Evolutionary conservation across 1,140 invertebrate genomes (phyloP).

Genomic region (Helicoverpa zea): DNA sequence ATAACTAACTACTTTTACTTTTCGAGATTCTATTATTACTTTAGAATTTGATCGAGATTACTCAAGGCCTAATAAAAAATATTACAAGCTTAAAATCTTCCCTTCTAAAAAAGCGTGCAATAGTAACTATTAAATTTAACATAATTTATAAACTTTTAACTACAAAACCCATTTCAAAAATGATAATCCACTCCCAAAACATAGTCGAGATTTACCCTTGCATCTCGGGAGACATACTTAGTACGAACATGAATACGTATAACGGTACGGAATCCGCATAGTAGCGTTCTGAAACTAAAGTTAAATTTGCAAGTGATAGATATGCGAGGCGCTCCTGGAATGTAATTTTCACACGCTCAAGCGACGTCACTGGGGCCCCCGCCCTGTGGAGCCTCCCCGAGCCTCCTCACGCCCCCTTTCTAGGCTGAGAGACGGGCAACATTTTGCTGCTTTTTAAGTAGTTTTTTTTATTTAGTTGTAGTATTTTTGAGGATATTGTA

Average conservation of each 20-base stretch:
- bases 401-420: conserved; percentile 48
- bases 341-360: conserved; percentile 86
- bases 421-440: background rate
- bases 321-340: conserved; percentile 86
- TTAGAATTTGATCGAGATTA: no score
- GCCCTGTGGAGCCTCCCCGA: conserved; percentile 50
- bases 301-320: conserved; percentile 87
- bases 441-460: background rate
- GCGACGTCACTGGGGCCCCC: conserved; percentile 74
- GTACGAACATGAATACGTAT: conserved; percentile 44
- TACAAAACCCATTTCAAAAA: background rate
- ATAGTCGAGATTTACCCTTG: background rate
- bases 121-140: no score
- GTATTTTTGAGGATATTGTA: no score
- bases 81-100: no score
- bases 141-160: no score
- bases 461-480: no score
- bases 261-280: conserved; percentile 48
- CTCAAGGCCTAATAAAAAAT: no score
- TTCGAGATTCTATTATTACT: no score
- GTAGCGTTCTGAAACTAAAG: conserved; percentile 80
- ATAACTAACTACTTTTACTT: no score
- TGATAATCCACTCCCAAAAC: background rate
- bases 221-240: conserved; percentile 9
- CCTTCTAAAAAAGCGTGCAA: no score